phyloP scores from a whole-genome alignment of 1,140 invertebrate genomes.

The Drosophila carrolli region DNA sequence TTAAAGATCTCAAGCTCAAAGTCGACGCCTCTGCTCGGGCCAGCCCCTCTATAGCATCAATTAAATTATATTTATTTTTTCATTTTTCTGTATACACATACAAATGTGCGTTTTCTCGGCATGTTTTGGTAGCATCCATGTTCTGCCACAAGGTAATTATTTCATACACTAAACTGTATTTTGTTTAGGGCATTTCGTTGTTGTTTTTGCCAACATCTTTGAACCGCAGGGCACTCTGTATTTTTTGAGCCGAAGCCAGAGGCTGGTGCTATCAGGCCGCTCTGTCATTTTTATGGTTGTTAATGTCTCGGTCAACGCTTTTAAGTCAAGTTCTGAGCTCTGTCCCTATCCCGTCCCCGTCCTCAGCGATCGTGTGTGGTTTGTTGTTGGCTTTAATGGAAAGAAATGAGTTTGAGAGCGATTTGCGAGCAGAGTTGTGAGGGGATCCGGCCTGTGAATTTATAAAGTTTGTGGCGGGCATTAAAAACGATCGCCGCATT shows the following conservation, averaged over 20 bases:
- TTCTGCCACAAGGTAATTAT: slow-evolving; percentile 70
- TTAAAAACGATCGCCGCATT: slow-evolving; percentile 62
- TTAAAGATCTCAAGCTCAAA: slow-evolving; percentile 6
- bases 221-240: slow-evolving; percentile 62
- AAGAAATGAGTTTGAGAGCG: slow-evolving; percentile 60
- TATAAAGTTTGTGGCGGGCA: slow-evolving; percentile 29
- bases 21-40: slow-evolving; percentile 39
- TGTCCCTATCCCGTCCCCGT: slow-evolving; percentile 14
- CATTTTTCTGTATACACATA: slow-evolving; percentile 16
- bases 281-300: slow-evolving; percentile 62
- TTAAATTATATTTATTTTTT: slow-evolving; percentile 56
- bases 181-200: slow-evolving; percentile 21
- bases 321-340: slow-evolving; percentile 76
- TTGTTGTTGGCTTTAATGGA: slow-evolving; percentile 55
- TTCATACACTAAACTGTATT: slow-evolving; percentile 53
- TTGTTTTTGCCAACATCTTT: slow-evolving; percentile 58
- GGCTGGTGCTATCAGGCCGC: slow-evolving; percentile 42
- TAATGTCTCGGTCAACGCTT: slow-evolving; percentile 80
- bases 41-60: slow-evolving; percentile 30
- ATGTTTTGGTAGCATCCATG: slow-evolving; percentile 68
- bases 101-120: slow-evolving; percentile 38
- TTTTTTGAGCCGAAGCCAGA: slow-evolving; percentile 25
- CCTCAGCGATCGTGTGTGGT: slow-evolving; percentile 10
- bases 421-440: slow-evolving; percentile 22
- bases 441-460: slow-evolving; percentile 33